Base-by-base conservation (phyloP, 2,888 invertebrate species). In the Macrosiphum euphorbiae region DNA sequence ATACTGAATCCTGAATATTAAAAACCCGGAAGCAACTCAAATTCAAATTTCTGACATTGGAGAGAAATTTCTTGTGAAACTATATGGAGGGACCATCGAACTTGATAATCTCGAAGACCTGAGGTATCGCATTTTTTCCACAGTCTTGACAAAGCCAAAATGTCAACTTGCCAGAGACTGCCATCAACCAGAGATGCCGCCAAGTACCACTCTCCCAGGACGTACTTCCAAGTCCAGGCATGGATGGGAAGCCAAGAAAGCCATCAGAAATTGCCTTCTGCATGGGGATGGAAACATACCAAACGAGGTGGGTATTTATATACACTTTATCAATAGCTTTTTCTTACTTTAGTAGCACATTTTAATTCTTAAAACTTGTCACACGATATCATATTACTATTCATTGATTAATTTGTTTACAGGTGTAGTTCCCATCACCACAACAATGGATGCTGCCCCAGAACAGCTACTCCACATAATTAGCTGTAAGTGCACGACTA, bases 401-500 rank as follows among this genome's bases (percentile, higher is more conserved):
- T 84, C 41, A 84, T 16, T 84, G 44, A 84, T 20, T 84, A 1
- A 84, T 41, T 84, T 44, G 16, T 84, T 84, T 84, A 44, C 28
- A 87, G 50, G 50, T 47, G 52, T 58, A 5, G 67, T 90, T 58
- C 90, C 90, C 67, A 67, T 58, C 44, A 58, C 90, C 61, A 90
- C 47, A 67, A 90, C 90, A 61, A 61, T n/a, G 58, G 44, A 58
- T 44, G 90, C 90, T 61, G 90, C 41, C 52, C 90, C 90, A 26
- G 90, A 88, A 47, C n/a, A 88, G 41, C 35, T 88, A 16, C 55
- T 88, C 26, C 88, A 13, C 47, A 50, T 52, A 47, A 50, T 88
- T 28, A 44, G 41, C 88, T 88, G 88, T n/a, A 88, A 88, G 55
- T 88, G 88, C 88, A 88, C 35, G n/a, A 88, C 44, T 44, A 20